Percentiles rank a stretch among this genome's conserved stretches.
phyloP scores from a whole-genome alignment of 2,113 vertebrate genomes.

The Glareola pratincola region DNA sequence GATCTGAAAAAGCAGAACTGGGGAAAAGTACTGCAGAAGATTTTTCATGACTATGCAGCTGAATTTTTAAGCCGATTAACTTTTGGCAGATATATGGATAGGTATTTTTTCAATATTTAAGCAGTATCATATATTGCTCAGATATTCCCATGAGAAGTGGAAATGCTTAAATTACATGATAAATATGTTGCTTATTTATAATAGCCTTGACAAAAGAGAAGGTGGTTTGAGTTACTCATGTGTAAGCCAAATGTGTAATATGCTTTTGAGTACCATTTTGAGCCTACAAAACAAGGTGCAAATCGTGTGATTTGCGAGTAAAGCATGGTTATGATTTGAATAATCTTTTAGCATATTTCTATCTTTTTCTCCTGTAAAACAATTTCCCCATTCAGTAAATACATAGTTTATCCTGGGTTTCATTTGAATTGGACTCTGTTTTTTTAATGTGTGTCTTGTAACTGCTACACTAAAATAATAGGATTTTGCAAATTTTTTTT shows the following conservation, averaged over 20 bases:
- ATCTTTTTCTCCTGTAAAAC: background rate
- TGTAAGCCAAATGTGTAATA: too few species aligned
- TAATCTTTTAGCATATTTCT: background rate
- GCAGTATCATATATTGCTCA: background rate
- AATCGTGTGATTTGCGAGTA: background rate
- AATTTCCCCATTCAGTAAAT: background rate
- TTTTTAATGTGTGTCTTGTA: constrained; percentile 23
- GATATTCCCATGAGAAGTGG: background rate
- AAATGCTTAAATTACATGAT: background rate
- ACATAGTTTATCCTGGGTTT: background rate
- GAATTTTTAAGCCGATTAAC: background rate
- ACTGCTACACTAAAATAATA: constrained; percentile 26
- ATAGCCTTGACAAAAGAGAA: background rate
- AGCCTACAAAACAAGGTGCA: background rate
- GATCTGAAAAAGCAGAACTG: background rate
- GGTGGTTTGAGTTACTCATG: background rate
- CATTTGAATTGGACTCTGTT: constrained; percentile 16
- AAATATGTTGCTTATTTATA: background rate
- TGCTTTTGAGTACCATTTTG: background rate
- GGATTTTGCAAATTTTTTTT: background rate
- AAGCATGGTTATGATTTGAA: background rate
- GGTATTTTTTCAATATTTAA: background rate
- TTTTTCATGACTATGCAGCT: background rate
- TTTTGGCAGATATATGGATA: background rate
- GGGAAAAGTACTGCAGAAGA: background rate